Base-by-base conservation (phyloP, 1,140 invertebrate genomes). In the Pomacea maculata region DNA sequence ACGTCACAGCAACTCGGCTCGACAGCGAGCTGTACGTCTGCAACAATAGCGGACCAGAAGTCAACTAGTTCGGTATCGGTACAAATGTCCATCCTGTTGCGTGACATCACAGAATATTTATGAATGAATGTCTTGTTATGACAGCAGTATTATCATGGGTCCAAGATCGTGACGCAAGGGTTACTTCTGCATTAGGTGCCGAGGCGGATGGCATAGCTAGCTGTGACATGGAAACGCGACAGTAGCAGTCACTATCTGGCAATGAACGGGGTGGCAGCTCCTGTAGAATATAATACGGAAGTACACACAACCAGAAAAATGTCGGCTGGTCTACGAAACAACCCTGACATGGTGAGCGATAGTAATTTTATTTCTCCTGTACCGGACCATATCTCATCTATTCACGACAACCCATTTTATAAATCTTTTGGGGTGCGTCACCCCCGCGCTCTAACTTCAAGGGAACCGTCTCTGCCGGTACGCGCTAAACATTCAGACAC, bases 101-200 rank as follows among this genome's bases (percentile, higher is more conserved):
- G 12, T 15, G 7, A 29, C 17, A 78, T 70, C 29, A 25, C 54
- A 45, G 6, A 45, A 29, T 67, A 78, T 85, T 78, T 80, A 83
- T 85, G 81, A 81, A 80, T 75, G 75, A 76, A 5, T 21, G 80
- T 52, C 55, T 82, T 67, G 82, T 80, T 64, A 85, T 83, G 86
- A 81, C 84, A 82, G 84, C 85, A 61, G 72, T 85, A 65, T 78
- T 85, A 68, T 67, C 75, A 76, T 88, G 87, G 88, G 84, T 83
- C 80, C 81, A 77, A 74, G 70, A 67, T 85, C 21, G 81, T 83
- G 75, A 82, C 80, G 74, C 57, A 61, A 61, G 57, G 57, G 11
- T 11, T 61, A 61, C 57, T 61, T 61, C 57, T 61, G 57, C 15
- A 25, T 83, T 80, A 54, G 81, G 67, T 57, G 65, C 74, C n/a